These are phyloP conservation scores for Takifugu bimaculatus DNA, from an alignment of 2,113 vertebrate genomes.

Conservation along the genomic window DNA sequence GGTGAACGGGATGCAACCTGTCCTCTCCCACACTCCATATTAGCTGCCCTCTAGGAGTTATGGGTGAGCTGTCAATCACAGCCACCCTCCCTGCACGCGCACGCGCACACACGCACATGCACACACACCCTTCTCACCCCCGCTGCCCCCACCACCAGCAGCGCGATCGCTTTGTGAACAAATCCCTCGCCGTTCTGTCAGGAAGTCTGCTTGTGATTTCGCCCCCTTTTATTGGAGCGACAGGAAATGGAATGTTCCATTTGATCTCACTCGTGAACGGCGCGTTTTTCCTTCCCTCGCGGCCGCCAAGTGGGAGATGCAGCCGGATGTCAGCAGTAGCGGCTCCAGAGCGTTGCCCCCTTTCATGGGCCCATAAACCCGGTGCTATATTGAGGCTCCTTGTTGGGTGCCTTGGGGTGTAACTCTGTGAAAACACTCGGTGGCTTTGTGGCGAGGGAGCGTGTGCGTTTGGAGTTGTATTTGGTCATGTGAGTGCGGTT, in stretches of 20 bases:
- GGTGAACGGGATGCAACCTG: slow-evolving; percentile 49
- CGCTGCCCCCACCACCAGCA: background rate
- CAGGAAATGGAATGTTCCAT: slow-evolving; percentile 36
- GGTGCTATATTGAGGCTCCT: slow-evolving; percentile 14
- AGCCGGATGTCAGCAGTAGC: slow-evolving; percentile 50
- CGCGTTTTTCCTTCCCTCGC: slow-evolving; percentile 18
- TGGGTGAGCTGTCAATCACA: slow-evolving; percentile 40
- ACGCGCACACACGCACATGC: background rate
- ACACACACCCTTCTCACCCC: background rate
- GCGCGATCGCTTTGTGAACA: background rate
- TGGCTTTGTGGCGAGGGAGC: slow-evolving; percentile 47
- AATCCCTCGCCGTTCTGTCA: too few species aligned
- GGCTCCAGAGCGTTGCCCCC: slow-evolving; percentile 37
- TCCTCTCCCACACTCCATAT: slow-evolving; percentile 52
- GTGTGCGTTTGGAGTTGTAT: slow-evolving; percentile 12
- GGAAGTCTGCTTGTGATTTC: background rate
- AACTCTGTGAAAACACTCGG: slow-evolving; percentile 39
- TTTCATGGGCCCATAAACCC: slow-evolving; percentile 56
- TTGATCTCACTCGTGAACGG: slow-evolving; percentile 36
- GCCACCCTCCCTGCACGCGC: background rate
- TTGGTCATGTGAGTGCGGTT: slow-evolving; percentile 45
- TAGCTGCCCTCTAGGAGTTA: slow-evolving; percentile 45
- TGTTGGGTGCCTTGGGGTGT: slow-evolving; percentile 30
- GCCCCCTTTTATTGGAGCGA: background rate
- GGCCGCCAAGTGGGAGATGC: background rate